Conservation (phyloP, 92 coral and sea anemone genomes). For the Epizoanthus illoricatus region DNA sequence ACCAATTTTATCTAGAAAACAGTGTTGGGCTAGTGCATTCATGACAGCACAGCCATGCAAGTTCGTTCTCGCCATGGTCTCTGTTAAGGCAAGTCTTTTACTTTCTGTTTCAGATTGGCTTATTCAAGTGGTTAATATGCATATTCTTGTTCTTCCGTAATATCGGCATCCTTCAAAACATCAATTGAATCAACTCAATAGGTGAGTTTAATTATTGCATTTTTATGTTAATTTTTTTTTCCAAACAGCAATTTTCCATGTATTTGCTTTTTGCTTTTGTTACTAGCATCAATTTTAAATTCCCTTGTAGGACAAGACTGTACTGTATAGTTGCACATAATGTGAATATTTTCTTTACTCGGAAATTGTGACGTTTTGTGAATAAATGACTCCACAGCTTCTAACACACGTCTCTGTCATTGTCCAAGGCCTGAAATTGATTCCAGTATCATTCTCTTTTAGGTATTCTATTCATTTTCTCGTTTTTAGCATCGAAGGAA, state of each 20-base stretch:
- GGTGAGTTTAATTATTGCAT: constrained; percentile 3
- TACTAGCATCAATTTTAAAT: constrained; percentile 4
- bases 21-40: too few relatives aligned
- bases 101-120: too few relatives aligned
- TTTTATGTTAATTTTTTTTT: not conserved
- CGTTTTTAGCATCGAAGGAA: constrained; percentile 30
- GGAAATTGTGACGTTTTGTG: constrained; percentile 42
- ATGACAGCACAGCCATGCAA: too few relatives aligned
- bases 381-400: constrained; percentile 38
- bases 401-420: constrained; percentile 48
- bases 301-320: constrained; percentile 17
- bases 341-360: constrained; percentile 30
- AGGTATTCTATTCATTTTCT: constrained; percentile 14
- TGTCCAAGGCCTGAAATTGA: constrained; percentile 49
- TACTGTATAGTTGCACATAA: constrained; percentile 35
- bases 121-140: too few relatives aligned
- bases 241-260: constrained; percentile 39
- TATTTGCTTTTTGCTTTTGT: constrained; percentile 27
- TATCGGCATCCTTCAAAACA: too few relatives aligned
- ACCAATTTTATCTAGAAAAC: too few relatives aligned
- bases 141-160: too few relatives aligned
- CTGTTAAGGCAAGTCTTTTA: too few relatives aligned
- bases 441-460: constrained; percentile 26
- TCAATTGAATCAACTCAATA: constrained; percentile 27
- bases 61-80: too few relatives aligned